A percentile compares a stretch with the other conserved stretches of the same genome.
phyloP scores from a whole-genome alignment of 2,797 vertebrate species.

The Characodon lateralis region DNA sequence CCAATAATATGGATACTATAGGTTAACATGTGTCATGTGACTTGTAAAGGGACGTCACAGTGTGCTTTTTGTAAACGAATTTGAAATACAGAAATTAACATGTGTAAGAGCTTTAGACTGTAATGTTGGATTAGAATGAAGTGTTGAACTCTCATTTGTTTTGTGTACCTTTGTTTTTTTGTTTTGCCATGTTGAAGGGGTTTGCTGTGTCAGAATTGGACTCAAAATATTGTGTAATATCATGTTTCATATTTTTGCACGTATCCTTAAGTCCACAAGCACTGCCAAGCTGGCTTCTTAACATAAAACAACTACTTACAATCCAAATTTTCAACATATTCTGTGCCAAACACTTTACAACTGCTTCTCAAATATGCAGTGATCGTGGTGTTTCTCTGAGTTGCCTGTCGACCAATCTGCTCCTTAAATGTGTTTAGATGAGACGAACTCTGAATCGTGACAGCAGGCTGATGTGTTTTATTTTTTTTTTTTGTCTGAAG shows the following conservation, averaged over 20 bases:
- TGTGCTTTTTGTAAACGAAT: conserved; percentile 77
- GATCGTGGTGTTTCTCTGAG: conserved; percentile 64
- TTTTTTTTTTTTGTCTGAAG: conserved; percentile 57
- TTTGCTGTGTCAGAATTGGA: conserved; percentile 59
- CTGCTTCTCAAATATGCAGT: conserved; percentile 66
- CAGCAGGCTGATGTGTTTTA: conserved; percentile 50
- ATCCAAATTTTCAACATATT: conserved; percentile 47
- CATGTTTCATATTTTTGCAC: conserved; percentile 48
- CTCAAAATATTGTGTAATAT: conserved; percentile 51
- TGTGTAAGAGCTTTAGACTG: conserved; percentile 65
- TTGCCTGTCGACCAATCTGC: conserved; percentile 57
- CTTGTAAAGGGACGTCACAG: conserved; percentile 73
- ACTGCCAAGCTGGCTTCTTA: conserved; percentile 71
- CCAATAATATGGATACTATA: conserved; percentile 82
- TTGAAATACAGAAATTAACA: conserved; percentile 70
- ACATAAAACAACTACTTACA: conserved; percentile 6
- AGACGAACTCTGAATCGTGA: conserved; percentile 59
- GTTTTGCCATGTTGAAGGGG: conserved; percentile 46
- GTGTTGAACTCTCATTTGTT: conserved; percentile 63
- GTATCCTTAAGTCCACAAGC: conserved; percentile 59
- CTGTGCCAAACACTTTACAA: conserved; percentile 70
- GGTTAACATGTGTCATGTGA: conserved; percentile 79
- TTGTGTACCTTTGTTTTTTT: conserved; percentile 53
- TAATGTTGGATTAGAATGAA: conserved; percentile 65
- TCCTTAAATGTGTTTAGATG: conserved; percentile 63